Conservation (phyloP, 1,140 invertebrate species). For the Pachypeltis micranthus region DNA sequence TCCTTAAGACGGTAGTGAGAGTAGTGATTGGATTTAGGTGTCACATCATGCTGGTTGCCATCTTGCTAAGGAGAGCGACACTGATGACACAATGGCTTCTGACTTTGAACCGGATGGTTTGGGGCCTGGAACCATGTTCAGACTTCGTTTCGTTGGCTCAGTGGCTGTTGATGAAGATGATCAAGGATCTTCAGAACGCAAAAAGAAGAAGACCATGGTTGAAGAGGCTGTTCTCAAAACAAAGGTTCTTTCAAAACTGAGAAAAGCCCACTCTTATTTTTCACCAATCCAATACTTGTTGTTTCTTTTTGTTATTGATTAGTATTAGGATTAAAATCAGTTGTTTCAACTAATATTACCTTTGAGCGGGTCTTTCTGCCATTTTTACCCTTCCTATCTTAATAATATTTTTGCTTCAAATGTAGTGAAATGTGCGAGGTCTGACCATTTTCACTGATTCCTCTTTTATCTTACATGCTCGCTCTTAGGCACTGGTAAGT, state of each 20-base stretch:
- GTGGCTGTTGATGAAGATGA: constrained; percentile 67
- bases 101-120: constrained; percentile 31
- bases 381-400: too few relatives aligned
- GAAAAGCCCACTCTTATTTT: too few relatives aligned
- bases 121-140: constrained; percentile 58
- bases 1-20: constrained; percentile 13
- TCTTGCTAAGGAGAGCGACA: constrained; percentile 32
- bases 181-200: constrained; percentile 53
- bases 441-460: too few relatives aligned
- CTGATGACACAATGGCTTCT: constrained; percentile 35
- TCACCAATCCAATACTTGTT: too few relatives aligned
- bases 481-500: constrained; percentile 38
- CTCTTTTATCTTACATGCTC: constrained; percentile 26
- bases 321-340: too few relatives aligned
- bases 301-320: too few relatives aligned
- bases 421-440: too few relatives aligned
- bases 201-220: constrained; percentile 81
- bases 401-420: too few relatives aligned
- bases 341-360: too few relatives aligned
- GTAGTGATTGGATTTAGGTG: constrained; percentile 22
- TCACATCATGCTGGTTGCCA: constrained; percentile 33
- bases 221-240: constrained; percentile 94
- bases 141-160: constrained; percentile 68
- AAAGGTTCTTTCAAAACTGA: constrained; percentile 55
- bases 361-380: too few relatives aligned